Evolutionary conservation across 2,797 vertebrate species (phyloP).

Genomic region (Merluccius polli): DNA sequence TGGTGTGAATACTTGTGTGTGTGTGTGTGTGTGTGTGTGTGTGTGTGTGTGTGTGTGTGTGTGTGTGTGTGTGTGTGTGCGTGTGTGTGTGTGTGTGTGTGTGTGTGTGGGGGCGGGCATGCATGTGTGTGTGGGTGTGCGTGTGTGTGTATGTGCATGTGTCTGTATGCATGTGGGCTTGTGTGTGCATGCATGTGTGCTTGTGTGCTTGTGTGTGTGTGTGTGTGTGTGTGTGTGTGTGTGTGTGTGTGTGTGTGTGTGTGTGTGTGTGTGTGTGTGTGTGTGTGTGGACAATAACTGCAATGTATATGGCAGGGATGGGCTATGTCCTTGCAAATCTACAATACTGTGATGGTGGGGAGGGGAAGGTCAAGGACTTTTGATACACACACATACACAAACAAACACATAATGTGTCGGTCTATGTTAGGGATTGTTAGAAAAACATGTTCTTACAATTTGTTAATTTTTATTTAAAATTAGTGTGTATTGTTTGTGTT

Average conservation of each 20-base stretch:
- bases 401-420: not conserved
- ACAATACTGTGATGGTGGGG: not conserved
- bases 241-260: not conserved
- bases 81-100: not conserved
- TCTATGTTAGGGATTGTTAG: not conserved
- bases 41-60: no score
- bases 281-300: conserved; percentile 1
- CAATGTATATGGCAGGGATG: not conserved
- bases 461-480: not conserved
- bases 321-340: not conserved
- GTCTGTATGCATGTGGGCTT: not conserved
- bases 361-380: not conserved
- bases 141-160: not conserved
- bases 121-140: not conserved
- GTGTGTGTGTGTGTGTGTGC: no score
- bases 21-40: not conserved
- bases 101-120: no score
- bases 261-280: not conserved
- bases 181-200: no score
- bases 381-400: not conserved
- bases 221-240: no score
- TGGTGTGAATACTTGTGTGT: not conserved
- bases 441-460: not conserved
- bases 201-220: no score
- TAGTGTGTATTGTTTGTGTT: no score